Evolutionary conservation across 2,888 invertebrate genomes (phyloP).

Genomic region (Ochropacha duplaris): DNA sequence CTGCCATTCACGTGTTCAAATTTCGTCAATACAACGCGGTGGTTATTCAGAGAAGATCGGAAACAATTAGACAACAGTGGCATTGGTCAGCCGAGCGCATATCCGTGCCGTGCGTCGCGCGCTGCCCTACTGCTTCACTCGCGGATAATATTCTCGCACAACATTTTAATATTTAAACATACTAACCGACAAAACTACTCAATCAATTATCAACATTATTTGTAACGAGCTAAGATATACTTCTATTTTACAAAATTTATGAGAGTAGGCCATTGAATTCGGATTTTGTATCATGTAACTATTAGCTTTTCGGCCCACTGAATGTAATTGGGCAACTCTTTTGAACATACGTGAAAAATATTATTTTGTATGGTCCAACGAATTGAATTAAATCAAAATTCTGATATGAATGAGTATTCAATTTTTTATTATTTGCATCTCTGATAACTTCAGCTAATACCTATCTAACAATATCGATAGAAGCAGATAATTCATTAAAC

Average conservation of each 20-base stretch:
- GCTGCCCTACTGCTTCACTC: constrained; percentile 69
- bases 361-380: constrained; percentile 6
- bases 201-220: constrained; percentile 26
- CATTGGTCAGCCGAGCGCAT: constrained; percentile 78
- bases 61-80: constrained; percentile 80
- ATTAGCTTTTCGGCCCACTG: constrained; percentile 38
- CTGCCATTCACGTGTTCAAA: constrained; percentile 70
- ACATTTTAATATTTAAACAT: constrained; percentile 33
- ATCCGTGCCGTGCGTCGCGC: constrained; percentile 70
- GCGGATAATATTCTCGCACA: constrained; percentile 54
- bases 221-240: background rate
- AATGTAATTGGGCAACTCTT: constrained; percentile 35
- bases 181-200: constrained; percentile 6
- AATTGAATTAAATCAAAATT: background rate
- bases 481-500: too few relatives aligned
- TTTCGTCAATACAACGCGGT: constrained; percentile 70
- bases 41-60: constrained; percentile 78
- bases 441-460: too few relatives aligned
- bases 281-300: constrained; percentile 41
- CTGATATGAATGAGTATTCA: background rate
- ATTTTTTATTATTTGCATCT: background rate
- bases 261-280: constrained; percentile 16
- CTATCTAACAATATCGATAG: too few relatives aligned
- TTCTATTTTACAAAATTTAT: background rate
- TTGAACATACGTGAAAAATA: constrained; percentile 24